These are phyloP conservation scores for Brachypalpus laphriformis DNA, from an alignment of 2,888 invertebrate genomes.

Conservation along the genomic window DNA sequence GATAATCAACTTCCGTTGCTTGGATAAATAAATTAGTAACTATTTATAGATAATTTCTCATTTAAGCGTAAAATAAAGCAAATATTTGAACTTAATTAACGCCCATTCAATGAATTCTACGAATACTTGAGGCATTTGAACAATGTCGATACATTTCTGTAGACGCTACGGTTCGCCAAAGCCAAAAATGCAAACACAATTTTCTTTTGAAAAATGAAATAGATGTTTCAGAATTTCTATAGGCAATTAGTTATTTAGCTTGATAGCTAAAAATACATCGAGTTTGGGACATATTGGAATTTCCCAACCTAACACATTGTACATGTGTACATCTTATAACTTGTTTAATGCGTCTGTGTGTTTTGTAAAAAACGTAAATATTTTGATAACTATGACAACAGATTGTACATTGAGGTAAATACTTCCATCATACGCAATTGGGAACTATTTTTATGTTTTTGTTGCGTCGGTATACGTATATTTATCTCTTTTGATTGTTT, in stretches of 20 bases:
- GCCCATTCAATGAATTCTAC: not conserved
- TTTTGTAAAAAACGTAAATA: constrained; percentile 39
- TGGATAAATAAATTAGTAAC: not conserved
- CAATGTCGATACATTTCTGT: not conserved
- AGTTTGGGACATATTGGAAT: constrained; percentile 2
- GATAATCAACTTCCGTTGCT: constrained; percentile 5
- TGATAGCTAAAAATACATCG: constrained; percentile 27
- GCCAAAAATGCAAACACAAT: not conserved
- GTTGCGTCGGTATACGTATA: not conserved
- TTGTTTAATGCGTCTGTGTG: not conserved
- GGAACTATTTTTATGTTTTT: not conserved
- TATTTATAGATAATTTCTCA: not conserved
- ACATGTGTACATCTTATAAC: no score
- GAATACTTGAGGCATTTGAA: not conserved
- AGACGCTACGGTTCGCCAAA: not conserved
- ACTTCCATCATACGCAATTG: constrained; percentile 16
- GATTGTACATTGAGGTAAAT: constrained; percentile 24
- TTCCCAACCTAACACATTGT: not conserved
- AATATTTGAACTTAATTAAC: constrained; percentile 1
- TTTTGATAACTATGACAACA: constrained; percentile 34
- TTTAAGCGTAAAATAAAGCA: not conserved
- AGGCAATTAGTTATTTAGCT: constrained; percentile 13
- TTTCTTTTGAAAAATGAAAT: not conserved
- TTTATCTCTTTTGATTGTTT: constrained; percentile 42
- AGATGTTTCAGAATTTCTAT: not conserved